A percentile compares a stretch with the other conserved stretches of the same genome.
Conservation (phyloP, 2,888 invertebrate genomes). For the Chaetoderma sp. region DNA sequence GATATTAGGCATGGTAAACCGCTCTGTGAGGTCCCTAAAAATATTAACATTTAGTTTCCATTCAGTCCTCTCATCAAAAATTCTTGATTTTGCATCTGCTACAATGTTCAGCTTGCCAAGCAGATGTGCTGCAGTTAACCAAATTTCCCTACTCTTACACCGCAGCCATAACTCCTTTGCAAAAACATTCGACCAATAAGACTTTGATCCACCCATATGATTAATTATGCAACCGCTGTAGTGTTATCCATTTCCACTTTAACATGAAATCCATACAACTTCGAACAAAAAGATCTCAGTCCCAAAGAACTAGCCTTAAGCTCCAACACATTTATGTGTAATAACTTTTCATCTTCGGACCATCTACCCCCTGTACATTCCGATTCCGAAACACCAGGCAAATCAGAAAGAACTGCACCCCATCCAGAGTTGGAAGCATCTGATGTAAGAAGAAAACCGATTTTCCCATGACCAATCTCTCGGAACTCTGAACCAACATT, state of each 20-base stretch:
- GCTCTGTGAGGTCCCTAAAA: too few relatives aligned
- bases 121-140: background rate
- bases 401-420: background rate
- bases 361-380: too few relatives aligned
- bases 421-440: background rate
- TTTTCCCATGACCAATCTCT: background rate
- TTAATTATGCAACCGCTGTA: slow-evolving; percentile 5
- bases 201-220: slow-evolving; percentile 4
- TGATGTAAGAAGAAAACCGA: background rate
- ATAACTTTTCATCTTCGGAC: background rate
- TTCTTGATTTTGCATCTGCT: slow-evolving; percentile 6
- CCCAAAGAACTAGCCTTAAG: background rate
- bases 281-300: background rate
- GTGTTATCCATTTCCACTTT: slow-evolving; percentile 1
- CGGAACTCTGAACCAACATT: background rate
- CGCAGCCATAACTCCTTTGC: slow-evolving; percentile 7
- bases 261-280: background rate
- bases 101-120: slow-evolving; percentile 3
- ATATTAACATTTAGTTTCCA: slow-evolving; percentile 10
- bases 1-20: too few relatives aligned
- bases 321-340: background rate
- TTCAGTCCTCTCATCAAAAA: background rate
- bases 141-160: slow-evolving; percentile 1
- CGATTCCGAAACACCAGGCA: too few relatives aligned
- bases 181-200: background rate